phyloP scores from a whole-genome alignment of 2,797 vertebrate genomes.

The Chloroceryle amazona region DNA sequence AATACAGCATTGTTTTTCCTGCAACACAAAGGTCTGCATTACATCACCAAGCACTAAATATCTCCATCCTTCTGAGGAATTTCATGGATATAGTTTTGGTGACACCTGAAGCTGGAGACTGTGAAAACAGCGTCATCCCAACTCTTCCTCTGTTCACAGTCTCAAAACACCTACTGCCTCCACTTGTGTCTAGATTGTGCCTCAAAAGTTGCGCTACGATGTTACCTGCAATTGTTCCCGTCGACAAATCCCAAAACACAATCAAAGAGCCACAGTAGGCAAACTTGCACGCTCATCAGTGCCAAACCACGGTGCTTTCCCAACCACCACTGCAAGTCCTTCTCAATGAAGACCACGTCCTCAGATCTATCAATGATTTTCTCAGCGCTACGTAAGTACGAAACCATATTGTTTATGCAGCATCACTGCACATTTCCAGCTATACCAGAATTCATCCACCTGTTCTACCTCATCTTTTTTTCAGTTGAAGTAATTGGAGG shows the following conservation, averaged over 20 bases:
- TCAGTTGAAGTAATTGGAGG: neutral
- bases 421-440: neutral
- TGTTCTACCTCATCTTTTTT: neutral
- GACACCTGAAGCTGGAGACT: slow-evolving; percentile 54
- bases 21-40: slow-evolving; percentile 67
- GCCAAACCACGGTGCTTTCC: neutral
- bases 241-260: neutral
- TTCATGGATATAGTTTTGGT: slow-evolving; percentile 57
- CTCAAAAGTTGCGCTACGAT: neutral
- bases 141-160: neutral
- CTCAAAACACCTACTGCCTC: neutral
- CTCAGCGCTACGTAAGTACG: neutral
- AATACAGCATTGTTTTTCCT: slow-evolving; percentile 82
- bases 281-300: neutral
- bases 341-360: neutral
- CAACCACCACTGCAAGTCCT: neutral
- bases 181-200: neutral
- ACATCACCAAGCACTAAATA: slow-evolving; percentile 76
- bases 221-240: neutral
- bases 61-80: slow-evolving; percentile 72
- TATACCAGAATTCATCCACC: neutral
- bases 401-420: neutral
- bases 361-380: neutral
- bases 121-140: slow-evolving; percentile 40
- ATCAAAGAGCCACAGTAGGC: neutral